These are phyloP conservation scores for Opisthograptis luteolata DNA, from an alignment of 2,888 invertebrate species.

Conservation along the genomic window DNA sequence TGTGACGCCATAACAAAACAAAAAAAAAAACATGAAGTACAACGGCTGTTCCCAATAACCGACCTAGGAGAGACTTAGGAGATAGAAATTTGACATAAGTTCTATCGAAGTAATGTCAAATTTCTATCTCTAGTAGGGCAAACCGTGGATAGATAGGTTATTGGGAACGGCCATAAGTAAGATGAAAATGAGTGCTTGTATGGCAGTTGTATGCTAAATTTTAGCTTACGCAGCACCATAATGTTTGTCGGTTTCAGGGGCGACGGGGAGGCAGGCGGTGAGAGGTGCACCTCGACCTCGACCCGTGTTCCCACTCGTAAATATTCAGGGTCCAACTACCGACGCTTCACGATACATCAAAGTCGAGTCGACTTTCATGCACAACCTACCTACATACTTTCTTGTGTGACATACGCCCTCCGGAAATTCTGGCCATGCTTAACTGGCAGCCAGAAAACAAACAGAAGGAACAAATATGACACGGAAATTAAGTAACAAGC, in stretches of 20 bases:
- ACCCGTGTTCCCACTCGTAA: constrained; percentile 61
- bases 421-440: constrained; percentile 49
- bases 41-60: no score
- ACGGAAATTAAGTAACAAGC: constrained; percentile 58
- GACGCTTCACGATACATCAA: constrained; percentile 69
- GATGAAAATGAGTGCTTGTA: constrained; percentile 37
- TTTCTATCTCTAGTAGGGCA: no score
- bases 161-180: constrained; percentile 22
- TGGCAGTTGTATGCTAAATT: constrained; percentile 52
- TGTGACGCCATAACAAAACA: no score
- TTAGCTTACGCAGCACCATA: constrained; percentile 47
- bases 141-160: no score
- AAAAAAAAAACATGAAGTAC: no score
- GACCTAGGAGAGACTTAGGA: no score
- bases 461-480: constrained; percentile 51
- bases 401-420: constrained; percentile 45
- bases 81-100: no score
- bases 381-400: constrained; percentile 49
- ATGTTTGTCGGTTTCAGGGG: constrained; percentile 55
- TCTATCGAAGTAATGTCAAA: no score
- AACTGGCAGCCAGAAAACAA: constrained; percentile 37
- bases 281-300: constrained; percentile 44
- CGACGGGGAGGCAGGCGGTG: constrained; percentile 28
- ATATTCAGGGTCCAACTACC: constrained; percentile 72
- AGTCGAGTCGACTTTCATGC: constrained; percentile 64